These are phyloP conservation scores for Dromaius novaehollandiae DNA, from an alignment of 2,113 vertebrate species.

Conservation along the genomic window DNA sequence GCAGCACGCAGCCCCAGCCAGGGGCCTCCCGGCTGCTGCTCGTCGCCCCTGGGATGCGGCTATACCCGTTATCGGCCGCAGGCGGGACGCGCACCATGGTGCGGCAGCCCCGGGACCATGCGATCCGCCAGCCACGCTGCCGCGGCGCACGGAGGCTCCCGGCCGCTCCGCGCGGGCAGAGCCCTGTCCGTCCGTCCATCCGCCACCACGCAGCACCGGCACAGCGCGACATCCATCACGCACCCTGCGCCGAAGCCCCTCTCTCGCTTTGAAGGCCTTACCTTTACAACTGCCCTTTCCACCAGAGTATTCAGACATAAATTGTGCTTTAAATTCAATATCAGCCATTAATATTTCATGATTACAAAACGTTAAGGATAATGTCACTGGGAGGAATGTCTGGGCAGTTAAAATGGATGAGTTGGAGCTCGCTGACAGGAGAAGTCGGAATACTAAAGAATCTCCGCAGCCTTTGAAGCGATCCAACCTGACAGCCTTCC, in stretches of 20 bases:
- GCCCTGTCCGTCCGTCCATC: neutral
- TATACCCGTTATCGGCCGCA: rapidly evolving
- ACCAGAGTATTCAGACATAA: constrained; percentile 77
- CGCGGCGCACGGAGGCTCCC: neutral
- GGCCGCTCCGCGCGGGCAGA: rapidly evolving
- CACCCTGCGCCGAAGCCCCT: rapidly evolving
- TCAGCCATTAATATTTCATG: constrained; percentile 85
- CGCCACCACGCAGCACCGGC: rapidly evolving
- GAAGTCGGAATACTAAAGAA: constrained; percentile 66
- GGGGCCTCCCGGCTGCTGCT: neutral
- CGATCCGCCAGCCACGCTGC: no score
- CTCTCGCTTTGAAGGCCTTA: constrained; percentile 40
- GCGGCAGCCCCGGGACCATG: no score
- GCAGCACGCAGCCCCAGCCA: neutral
- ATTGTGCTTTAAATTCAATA: constrained; percentile 83
- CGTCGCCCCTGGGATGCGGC: neutral
- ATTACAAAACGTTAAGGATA: constrained; percentile 84
- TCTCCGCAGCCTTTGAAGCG: constrained; percentile 40
- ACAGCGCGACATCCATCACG: neutral
- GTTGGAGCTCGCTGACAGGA: constrained; percentile 73
- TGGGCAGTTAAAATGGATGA: constrained; percentile 77
- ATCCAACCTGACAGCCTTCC: constrained; percentile 71
- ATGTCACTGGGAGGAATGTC: constrained; percentile 77
- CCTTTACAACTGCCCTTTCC: constrained; percentile 80
- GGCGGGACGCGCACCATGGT: no score